phyloP scores from a whole-genome alignment of 1,140 invertebrate species.

The Psilanteris sp. region DNA sequence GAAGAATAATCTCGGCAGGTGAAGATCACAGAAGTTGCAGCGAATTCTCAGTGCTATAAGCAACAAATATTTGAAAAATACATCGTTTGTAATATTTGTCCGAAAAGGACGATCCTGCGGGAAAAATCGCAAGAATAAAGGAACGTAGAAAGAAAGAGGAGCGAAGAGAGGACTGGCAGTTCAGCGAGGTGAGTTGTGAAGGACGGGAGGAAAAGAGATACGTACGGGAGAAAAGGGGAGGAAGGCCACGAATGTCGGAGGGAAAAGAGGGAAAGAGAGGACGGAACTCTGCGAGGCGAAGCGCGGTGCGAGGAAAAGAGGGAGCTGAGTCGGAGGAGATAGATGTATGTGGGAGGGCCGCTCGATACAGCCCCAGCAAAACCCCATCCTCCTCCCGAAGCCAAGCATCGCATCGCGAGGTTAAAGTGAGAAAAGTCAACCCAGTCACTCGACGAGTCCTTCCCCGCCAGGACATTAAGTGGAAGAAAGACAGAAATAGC shows the following conservation, averaged over 20 bases:
- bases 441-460: conserved; percentile 76
- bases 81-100: conserved; percentile 31
- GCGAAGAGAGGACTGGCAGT: conserved; percentile 56
- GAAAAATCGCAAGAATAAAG: conserved; percentile 35
- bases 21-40: too few species aligned
- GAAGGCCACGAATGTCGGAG: conserved; percentile 77
- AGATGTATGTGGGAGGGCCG: conserved; percentile 81
- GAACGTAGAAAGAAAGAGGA: conserved; percentile 53
- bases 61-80: conserved; percentile 35
- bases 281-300: conserved; percentile 62
- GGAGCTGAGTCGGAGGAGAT: conserved; percentile 77
- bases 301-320: conserved; percentile 68
- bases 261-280: conserved; percentile 77
- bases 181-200: conserved; percentile 70
- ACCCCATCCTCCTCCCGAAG: conserved; percentile 75
- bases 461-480: conserved; percentile 69
- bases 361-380: conserved; percentile 81
- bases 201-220: conserved; percentile 70
- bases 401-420: conserved; percentile 80
- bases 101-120: conserved; percentile 30
- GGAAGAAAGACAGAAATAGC: conserved; percentile 45
- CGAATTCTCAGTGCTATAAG: conserved; percentile 8
- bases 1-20: conserved; percentile 5
- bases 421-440: conserved; percentile 81
- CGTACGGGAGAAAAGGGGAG: conserved; percentile 71